These are phyloP conservation scores for Myxocyprinus asiaticus DNA, from an alignment of 2,113 vertebrate genomes.

Conservation along the genomic window DNA sequence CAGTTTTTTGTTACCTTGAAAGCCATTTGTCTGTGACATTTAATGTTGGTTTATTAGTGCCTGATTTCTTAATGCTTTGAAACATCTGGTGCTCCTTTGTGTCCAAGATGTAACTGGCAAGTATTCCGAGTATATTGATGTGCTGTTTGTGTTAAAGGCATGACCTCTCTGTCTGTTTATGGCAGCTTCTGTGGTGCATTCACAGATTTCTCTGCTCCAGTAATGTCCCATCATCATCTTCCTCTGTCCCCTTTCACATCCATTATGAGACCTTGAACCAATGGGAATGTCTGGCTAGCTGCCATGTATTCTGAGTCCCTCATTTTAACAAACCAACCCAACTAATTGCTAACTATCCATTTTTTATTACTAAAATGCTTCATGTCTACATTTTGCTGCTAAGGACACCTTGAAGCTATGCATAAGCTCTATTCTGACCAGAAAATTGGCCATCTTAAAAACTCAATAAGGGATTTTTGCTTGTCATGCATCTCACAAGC, in stretches of 20 bases:
- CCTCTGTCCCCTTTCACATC: conserved; percentile 54
- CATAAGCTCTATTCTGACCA: conserved; percentile 19
- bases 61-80: conserved; percentile 57
- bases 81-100: conserved; percentile 70
- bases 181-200: conserved; percentile 58
- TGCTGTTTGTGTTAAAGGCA: conserved; percentile 55
- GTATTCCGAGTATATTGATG: conserved; percentile 72
- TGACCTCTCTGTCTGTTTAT: conserved; percentile 72
- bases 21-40: too few species aligned
- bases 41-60: too few species aligned
- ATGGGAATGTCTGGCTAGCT: conserved; percentile 59
- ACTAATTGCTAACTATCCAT: background rate
- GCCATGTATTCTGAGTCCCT: conserved; percentile 31
- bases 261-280: conserved; percentile 61
- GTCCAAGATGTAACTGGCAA: conserved; percentile 82
- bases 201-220: conserved; percentile 1
- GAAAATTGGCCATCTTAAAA: background rate
- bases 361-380: background rate
- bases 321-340: background rate
- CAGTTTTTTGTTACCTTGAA: too few species aligned
- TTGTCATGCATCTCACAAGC: conserved; percentile 50
- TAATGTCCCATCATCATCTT: conserved; percentile 2
- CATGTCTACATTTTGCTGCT: conserved; percentile 30
- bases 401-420: conserved; percentile 37
- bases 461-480: conserved; percentile 52